Base-by-base conservation (phyloP, 2,888 invertebrate genomes). In the Chorisops tibialis region DNA sequence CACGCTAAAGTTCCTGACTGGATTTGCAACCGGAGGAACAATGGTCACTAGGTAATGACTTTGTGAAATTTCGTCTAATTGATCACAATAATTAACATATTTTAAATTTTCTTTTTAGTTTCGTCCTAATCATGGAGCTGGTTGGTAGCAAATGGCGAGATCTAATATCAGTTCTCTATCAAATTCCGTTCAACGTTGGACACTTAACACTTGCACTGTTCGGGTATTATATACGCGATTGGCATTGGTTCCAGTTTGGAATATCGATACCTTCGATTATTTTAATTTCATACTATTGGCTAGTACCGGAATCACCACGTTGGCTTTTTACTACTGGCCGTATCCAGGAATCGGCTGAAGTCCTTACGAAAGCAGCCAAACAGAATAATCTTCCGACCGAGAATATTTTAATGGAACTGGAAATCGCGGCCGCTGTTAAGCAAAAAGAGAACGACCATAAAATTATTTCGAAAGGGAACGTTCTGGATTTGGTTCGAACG, bases 21-120 rank as follows among this genome's bases (percentile, higher is more conserved):
- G 89, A 1, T 79, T 88, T 16, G 87, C 87, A 3, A 87, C 88
- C 9, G 89, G 89, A 52, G 91, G 90, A 22, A 87, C 88, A 1
- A 91, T 91, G 87, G 85, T 89, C 54, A 88, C 88, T 39, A 69
- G 68, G 70, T 56, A 45, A 41, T n/a, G 9, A 22, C 19, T 47
- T 47, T 18, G 4, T 47, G 3, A 24, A 22, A 14, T 7, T 12
- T 22, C 4, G 22, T 41, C 11, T 47, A 47, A 12, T 5, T 16
- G 7, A 22, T 48, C n/a, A 48, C 9, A 24, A 45, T 7, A 41
- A 21, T 50, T 22, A 41, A 24, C 14, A 16, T 7, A 60, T 7
- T n/a, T 5, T 22, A 30, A 58, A 39, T 30, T 35, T 54, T 47
- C 3, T 16, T 56, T 63, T 0, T 38, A 87, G 87, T 71, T 87